A percentile compares a stretch with the other conserved stretches of the same genome.
These are phyloP conservation scores for Dermatophagoides farinae DNA, from an alignment of 1,140 invertebrate species.

Conservation along the genomic window DNA sequence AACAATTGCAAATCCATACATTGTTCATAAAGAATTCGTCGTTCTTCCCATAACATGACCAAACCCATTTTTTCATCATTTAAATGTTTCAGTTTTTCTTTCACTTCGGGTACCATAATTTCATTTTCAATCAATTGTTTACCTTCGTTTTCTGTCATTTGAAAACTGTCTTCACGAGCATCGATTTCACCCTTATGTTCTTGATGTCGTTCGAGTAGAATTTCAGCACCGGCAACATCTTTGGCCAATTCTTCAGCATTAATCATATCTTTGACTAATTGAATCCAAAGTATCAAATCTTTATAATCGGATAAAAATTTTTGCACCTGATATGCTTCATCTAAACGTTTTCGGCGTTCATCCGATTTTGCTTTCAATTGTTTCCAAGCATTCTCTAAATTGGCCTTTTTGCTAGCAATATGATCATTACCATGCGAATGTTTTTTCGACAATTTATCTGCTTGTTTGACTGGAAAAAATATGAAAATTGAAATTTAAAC, in stretches of 20 bases:
- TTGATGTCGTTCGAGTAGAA: conserved; percentile 82
- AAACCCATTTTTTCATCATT: conserved; percentile 65
- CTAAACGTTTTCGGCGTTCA: conserved; percentile 46
- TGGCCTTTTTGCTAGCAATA: conserved; percentile 70
- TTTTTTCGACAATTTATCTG: conserved; percentile 64
- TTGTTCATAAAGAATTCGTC: conserved; percentile 87
- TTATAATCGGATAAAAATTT: conserved; percentile 93
- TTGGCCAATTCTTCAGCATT: conserved; percentile 93
- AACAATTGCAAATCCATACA: conserved; percentile 98
- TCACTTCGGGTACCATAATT: conserved; percentile 54
- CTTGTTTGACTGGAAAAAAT: conserved; percentile 37
- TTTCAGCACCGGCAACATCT: conserved; percentile 95
- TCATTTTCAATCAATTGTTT: conserved; percentile 60
- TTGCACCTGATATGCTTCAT: conserved; percentile 85
- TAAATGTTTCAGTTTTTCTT: conserved; percentile 55
- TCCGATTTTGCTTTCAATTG: conserved; percentile 57
- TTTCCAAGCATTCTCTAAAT: conserved; percentile 84
- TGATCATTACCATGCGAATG: conserved; percentile 78
- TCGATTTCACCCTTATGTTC: conserved; percentile 98
- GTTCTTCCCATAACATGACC: conserved; percentile 78
- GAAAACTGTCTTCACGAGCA: conserved; percentile 84
- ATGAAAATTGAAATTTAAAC: background rate
- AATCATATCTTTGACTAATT: conserved; percentile 90
- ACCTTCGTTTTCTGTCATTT: conserved; percentile 62
- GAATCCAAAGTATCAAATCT: conserved; percentile 91